Conservation (phyloP, 2,113 vertebrate species). For the Scomber scombrus region DNA sequence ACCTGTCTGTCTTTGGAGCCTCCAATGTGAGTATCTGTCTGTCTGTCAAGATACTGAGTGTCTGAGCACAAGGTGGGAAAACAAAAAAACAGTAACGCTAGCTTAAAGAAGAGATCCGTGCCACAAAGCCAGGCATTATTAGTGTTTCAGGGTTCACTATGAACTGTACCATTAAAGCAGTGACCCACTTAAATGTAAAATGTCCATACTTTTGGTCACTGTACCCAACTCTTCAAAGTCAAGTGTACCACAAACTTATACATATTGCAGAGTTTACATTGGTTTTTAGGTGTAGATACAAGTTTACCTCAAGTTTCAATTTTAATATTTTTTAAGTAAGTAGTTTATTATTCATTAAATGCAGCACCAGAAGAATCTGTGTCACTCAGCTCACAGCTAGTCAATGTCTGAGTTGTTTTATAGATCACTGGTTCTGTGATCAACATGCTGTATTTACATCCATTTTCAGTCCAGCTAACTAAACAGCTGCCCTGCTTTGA, state of each 20-base stretch:
- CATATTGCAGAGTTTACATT: background rate
- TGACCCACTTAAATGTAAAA: conserved; percentile 21
- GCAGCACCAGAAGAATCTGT: background rate
- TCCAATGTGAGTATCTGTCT: conserved; percentile 88
- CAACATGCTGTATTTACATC: background rate
- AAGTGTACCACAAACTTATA: background rate
- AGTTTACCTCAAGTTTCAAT: background rate
- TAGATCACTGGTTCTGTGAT: background rate
- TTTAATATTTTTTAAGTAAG: background rate
- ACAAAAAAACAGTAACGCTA: no score
- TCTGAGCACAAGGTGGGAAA: background rate
- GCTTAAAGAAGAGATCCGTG: background rate
- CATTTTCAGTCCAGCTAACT: background rate
- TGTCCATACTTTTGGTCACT: background rate
- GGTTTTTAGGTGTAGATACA: background rate
- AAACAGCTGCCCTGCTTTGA: background rate
- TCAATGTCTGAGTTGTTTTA: background rate
- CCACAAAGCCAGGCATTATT: background rate
- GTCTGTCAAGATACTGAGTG: background rate
- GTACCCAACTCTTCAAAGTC: background rate
- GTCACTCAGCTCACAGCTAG: background rate
- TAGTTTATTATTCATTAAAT: background rate
- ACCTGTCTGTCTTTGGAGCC: conserved; percentile 95
- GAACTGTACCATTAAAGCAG: conserved; percentile 3
- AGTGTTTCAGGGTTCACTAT: background rate